Conservation (phyloP, 1,140 invertebrate species). For the Eurytemora carolleeae region DNA sequence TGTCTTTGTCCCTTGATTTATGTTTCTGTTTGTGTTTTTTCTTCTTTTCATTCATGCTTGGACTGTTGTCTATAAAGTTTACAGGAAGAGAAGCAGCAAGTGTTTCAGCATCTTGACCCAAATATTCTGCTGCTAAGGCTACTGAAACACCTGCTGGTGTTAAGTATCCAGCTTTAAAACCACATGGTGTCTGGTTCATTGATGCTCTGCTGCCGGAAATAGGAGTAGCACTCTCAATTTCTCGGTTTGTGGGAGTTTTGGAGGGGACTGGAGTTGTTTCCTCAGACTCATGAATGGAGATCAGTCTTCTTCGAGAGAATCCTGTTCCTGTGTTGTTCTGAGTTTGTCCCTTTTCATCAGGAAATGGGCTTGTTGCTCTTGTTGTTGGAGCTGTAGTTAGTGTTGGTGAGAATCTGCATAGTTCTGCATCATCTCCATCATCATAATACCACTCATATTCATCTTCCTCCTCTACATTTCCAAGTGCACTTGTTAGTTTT, state of each 20-base stretch:
- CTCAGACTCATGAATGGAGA: not conserved
- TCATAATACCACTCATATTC: not conserved
- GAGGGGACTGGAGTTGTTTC: not conserved
- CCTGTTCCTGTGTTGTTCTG: not conserved
- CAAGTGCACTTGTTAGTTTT: not conserved
- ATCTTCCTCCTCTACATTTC: not conserved
- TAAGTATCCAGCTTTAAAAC: not conserved
- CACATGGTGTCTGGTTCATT: not conserved
- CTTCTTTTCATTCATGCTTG: not conserved
- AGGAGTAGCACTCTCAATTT: not conserved
- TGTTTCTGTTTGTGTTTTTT: not conserved
- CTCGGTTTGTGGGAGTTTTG: not conserved
- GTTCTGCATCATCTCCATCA: not conserved
- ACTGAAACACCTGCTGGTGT: not conserved
- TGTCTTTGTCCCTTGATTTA: not conserved
- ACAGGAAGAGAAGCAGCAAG: not conserved
- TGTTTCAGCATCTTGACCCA: not conserved
- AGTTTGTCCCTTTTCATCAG: not conserved
- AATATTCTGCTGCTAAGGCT: not conserved
- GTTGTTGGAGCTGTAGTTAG: not conserved
- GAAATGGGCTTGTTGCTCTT: not conserved
- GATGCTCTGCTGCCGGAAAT: not conserved
- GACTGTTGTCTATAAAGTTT: not conserved
- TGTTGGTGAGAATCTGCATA: not conserved
- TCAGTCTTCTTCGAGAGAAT: not conserved